Base-by-base conservation (phyloP, 2,797 vertebrate genomes). In the Premnoplex brunnescens region DNA sequence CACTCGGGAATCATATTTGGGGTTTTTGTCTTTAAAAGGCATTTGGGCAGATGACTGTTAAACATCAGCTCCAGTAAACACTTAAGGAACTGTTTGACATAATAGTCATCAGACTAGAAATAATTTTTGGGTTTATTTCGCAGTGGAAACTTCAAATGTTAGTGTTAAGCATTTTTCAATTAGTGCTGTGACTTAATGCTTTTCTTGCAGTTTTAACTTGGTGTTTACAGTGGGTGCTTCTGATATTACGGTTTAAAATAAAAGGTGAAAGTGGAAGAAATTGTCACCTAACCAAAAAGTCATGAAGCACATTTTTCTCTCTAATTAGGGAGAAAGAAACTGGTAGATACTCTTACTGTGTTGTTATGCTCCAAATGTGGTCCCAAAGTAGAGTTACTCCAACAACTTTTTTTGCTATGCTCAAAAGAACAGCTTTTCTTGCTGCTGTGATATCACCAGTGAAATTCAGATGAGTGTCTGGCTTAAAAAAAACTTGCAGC, bases 401-500 rank as follows among this genome's bases (percentile, higher is more conserved):
- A 56, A 12, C 26, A 37, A 44, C 32, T 46, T 71, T 66, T 27
- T 7, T 1, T 12, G 5, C 4, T 1, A 0, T 8, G 2, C 74
- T 89, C 69, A 37, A 69, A 69, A 80, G 46, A 67, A 9, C 3
- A 55, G 17, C 36, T 79, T 87, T 85, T 78, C 43, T 63, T 63
- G 34, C 68, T 82, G 75, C 37, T 74, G 36, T 54, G 22, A 63
- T 85, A 58, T 60, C 54, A 46, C 37, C 78, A 77, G 34, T 56
- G 52, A 89, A 80, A 91, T 63, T 88, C 13, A 6, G 23, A 74
- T 43, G 55, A 80, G 14, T 4, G 27, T 68, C 73, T 85, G 60
- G 24, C 56, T 92, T 83, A 32, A 73, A 94, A 94, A 85, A 76
- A 34, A 5, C 34, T 62, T 48, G 17, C 56, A 58, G 64, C 72